These are phyloP conservation scores for Rhinophrynus dorsalis DNA, from an alignment of 2,797 vertebrate species.

Conservation along the genomic window DNA sequence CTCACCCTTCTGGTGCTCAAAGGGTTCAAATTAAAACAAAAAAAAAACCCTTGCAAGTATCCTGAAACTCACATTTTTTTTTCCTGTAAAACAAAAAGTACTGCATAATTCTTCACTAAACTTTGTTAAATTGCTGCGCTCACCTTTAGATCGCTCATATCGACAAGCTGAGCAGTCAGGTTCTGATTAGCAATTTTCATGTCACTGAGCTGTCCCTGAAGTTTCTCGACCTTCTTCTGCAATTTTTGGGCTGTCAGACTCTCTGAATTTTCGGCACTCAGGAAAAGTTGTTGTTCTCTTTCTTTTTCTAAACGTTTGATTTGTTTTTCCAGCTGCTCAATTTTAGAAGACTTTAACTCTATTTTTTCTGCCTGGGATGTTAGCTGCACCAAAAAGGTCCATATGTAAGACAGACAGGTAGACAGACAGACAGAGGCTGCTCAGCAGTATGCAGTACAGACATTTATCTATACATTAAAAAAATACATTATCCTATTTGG, in stretches of 20 bases:
- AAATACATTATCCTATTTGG: too few relatives aligned
- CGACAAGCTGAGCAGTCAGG: constrained; percentile 57
- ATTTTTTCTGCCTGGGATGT: constrained; percentile 50
- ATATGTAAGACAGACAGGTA: not conserved
- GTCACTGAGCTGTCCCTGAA: constrained; percentile 58
- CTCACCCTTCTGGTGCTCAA: too few relatives aligned
- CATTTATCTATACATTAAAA: too few relatives aligned
- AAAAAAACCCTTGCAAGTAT: too few relatives aligned
- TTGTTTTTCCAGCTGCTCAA: constrained; percentile 42
- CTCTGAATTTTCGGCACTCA: constrained; percentile 50
- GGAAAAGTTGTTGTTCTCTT: constrained; percentile 23
- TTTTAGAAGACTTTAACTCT: constrained; percentile 40
- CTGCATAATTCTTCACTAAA: constrained; percentile 28
- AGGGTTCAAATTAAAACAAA: too few relatives aligned
- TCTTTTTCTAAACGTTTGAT: constrained; percentile 49
- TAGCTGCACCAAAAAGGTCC: constrained; percentile 20
- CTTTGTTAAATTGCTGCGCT: constrained; percentile 49
- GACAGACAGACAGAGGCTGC: too few relatives aligned
- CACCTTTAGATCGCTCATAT: constrained; percentile 57
- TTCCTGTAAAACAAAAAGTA: not conserved
- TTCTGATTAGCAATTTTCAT: constrained; percentile 57
- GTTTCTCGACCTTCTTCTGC: constrained; percentile 53
- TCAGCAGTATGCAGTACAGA: too few relatives aligned
- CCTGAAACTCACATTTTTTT: too few relatives aligned
- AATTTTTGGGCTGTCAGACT: constrained; percentile 49